Evolutionary conservation across 1,140 invertebrate genomes (phyloP).

Genomic region (Alviniconcha marisindica): DNA sequence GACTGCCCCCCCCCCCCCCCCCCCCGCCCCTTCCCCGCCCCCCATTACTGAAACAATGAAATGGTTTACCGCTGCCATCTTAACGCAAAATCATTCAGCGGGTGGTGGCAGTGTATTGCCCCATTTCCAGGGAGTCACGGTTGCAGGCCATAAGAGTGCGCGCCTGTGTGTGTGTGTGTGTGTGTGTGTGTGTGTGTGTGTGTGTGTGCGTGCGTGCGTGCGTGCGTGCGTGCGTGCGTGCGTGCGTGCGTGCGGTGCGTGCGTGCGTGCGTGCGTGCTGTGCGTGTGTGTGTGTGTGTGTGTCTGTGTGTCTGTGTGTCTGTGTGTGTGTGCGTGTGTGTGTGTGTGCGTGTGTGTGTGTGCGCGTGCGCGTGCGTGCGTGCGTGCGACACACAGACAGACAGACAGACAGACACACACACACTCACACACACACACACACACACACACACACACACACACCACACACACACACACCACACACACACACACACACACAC

Average conservation of each 20-base stretch:
- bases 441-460: background rate
- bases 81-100: too few relatives aligned
- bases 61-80: too few relatives aligned
- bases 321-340: constrained; percentile 7
- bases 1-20: too few relatives aligned
- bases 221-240: background rate
- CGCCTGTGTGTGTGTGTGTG: background rate
- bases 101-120: too few relatives aligned
- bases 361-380: background rate
- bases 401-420: background rate
- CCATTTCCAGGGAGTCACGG: too few relatives aligned
- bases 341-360: constrained; percentile 7
- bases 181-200: constrained; percentile 10
- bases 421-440: background rate
- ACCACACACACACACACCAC: background rate
- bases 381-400: background rate
- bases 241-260: too few relatives aligned
- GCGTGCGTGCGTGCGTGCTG: too few relatives aligned
- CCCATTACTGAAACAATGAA: too few relatives aligned
- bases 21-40: too few relatives aligned
- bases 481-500: background rate
- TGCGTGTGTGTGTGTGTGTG: background rate
- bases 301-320: background rate
- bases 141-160: background rate
- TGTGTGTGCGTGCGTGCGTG: background rate